Percentiles rank a stretch among this genome's conserved stretches.
Evolutionary conservation across 2,888 invertebrate genomes (phyloP).

Genomic region (Axea sp.): DNA sequence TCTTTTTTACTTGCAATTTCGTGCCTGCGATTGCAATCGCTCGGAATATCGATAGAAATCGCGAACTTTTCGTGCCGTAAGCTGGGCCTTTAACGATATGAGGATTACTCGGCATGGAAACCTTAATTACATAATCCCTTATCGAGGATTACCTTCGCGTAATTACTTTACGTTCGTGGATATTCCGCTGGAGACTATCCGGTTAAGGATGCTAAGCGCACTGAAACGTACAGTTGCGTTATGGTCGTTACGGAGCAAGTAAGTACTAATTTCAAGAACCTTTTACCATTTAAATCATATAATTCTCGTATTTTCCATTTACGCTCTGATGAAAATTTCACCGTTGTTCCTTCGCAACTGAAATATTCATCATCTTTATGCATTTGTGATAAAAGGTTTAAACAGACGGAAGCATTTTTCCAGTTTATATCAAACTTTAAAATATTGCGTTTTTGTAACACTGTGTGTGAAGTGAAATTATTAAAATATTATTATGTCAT

Average conservation of each 20-base stretch:
- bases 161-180: slow-evolving; percentile 63
- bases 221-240: slow-evolving; percentile 43
- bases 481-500: too few species aligned
- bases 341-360: too few species aligned
- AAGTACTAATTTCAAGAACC: slow-evolving; percentile 36
- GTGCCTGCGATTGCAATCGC: slow-evolving; percentile 21
- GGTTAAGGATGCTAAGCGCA: slow-evolving; percentile 38
- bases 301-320: slow-evolving; percentile 9
- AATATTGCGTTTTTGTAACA: too few species aligned
- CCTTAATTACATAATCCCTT: slow-evolving; percentile 63
- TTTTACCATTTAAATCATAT: slow-evolving; percentile 26
- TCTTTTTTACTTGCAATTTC: slow-evolving; percentile 15
- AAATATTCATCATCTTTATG: too few species aligned
- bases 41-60: slow-evolving; percentile 48
- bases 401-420: too few species aligned
- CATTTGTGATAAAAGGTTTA: too few species aligned
- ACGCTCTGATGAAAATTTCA: background rate
- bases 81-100: slow-evolving; percentile 59
- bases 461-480: too few species aligned
- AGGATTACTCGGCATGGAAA: slow-evolving; percentile 57
- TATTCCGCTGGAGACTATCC: slow-evolving; percentile 56
- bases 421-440: too few species aligned
- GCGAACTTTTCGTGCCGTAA: slow-evolving; percentile 39
- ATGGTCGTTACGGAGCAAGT: slow-evolving; percentile 16
- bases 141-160: slow-evolving; percentile 62